Evolutionary conservation across 2,797 vertebrate genomes (phyloP).

Genomic region (Eospalax fontanierii): DNA sequence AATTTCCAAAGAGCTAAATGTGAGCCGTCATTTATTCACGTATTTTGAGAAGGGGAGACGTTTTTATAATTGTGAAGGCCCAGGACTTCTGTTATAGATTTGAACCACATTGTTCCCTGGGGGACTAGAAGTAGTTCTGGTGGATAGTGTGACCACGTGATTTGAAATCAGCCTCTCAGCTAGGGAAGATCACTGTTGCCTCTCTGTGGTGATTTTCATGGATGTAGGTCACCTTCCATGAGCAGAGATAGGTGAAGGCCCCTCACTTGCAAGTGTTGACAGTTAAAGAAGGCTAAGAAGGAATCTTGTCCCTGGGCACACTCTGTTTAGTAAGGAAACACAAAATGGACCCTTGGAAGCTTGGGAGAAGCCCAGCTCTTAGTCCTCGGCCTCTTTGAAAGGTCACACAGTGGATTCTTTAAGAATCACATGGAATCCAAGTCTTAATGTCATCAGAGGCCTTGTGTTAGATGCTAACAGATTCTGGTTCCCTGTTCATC

Average conservation of each 20-base stretch:
- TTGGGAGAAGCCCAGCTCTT: not conserved
- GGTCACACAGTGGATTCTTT: not conserved
- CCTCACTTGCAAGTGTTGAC: not conserved
- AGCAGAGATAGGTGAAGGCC: not conserved
- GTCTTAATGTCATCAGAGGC: not conserved
- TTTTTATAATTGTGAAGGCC: not conserved
- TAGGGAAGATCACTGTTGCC: not conserved
- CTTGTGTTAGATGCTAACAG: not conserved
- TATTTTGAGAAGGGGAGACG: constrained; percentile 25
- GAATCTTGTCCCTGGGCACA: not conserved
- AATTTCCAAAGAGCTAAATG: constrained; percentile 32
- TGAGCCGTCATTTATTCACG: not conserved
- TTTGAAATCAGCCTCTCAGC: not conserved
- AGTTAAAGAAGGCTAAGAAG: not conserved
- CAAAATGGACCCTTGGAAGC: not conserved
- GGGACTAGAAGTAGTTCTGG: not conserved
- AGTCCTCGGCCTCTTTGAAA: not conserved
- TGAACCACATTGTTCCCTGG: not conserved
- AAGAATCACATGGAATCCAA: not conserved
- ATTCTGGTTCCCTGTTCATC: not conserved
- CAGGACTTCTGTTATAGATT: not conserved
- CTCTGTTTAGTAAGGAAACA: not conserved
- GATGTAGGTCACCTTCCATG: not conserved
- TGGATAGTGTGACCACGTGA: not conserved
- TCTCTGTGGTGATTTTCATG: not conserved